Evolutionary conservation across 2,888 invertebrate species (phyloP), one percentile per base, ranked within the genome.

Genomic region (Bellardia bayeri): DNA sequence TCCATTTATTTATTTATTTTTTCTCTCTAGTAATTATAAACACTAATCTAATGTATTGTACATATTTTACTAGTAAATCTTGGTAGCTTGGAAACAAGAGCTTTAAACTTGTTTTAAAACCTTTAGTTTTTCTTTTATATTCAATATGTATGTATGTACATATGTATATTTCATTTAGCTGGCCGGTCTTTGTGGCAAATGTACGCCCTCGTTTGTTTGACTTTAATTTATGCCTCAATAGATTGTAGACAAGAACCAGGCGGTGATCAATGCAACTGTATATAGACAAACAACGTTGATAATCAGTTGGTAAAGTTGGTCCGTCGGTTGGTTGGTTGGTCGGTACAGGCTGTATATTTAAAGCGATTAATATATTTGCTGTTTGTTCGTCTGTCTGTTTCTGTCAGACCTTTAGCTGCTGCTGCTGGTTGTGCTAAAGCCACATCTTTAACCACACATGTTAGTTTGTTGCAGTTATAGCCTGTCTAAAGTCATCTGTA

Each of bases 181-280:
- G 56, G 54, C 71, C 54, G 83, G 56, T 69, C 56, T 69, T 56
- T 56, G 40, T 45, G 56, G 37, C 63, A 71, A 80, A 69, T 81
- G n/a, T 69, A 86, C 86, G 86, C 86, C 86, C 86, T 86, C 86
- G 82, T 86, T 79, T 79, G 86, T 78, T 83, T 86, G 79, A 79
- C 37, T 86, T 79, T 86, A 82, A 86, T 86, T 86, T 86, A 86
- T 86, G 86, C 86, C 64, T 79, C 79, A 82, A 86, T 75, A 76
- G 75, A 85, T 85, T 71, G 68, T 85, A 85, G 80, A 85, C 74
- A 81, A 85, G 75, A 71, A 85, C 66, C 84, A 51, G 75, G 80
- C 58, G 85, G 68, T 69, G 85, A 85, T 85, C 85, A 85, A 81
- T 76, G 80, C 80, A 83, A 83, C 83, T 64, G 82, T 69, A 56